Percentiles rank a stretch among this genome's conserved stretches.
These are phyloP conservation scores for Platyrinchus mystaceus DNA, from an alignment of 2,797 vertebrate species.

Conservation along the genomic window DNA sequence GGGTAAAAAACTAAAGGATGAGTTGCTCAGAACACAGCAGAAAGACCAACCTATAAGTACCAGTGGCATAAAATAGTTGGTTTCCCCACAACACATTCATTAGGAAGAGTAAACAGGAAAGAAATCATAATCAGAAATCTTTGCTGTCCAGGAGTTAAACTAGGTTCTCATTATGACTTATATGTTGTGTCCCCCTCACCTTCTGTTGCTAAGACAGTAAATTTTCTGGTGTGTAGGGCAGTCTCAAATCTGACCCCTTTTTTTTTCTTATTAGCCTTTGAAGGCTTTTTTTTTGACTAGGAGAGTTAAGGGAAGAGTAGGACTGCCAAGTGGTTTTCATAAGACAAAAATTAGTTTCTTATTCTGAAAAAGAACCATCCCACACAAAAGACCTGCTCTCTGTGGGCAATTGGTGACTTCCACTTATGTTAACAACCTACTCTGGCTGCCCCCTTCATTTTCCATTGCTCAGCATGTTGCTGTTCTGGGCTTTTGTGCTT, in stretches of 20 bases:
- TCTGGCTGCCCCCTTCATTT: background rate
- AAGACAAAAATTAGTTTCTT: background rate
- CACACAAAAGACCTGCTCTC: background rate
- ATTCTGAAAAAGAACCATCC: background rate
- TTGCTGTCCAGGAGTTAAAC: background rate
- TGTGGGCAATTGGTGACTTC: conserved; percentile 5
- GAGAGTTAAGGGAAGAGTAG: background rate
- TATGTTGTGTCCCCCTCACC: accelerated
- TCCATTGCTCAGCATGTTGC: conserved; percentile 50
- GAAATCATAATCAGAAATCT: background rate
- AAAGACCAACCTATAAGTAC: background rate
- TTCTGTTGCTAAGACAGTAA: background rate
- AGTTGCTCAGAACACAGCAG: background rate
- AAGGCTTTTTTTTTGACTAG: background rate
- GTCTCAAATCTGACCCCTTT: background rate
- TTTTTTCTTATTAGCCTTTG: background rate
- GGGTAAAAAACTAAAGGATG: background rate
- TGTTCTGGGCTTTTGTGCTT: background rate
- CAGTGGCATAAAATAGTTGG: background rate
- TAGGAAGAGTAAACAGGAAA: background rate
- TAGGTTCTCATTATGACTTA: background rate
- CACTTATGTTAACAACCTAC: background rate
- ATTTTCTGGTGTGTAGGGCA: background rate
- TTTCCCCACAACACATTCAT: background rate
- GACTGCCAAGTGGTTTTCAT: background rate